phyloP scores from a whole-genome alignment of 2,113 vertebrate genomes.

The Pavo muticus region DNA sequence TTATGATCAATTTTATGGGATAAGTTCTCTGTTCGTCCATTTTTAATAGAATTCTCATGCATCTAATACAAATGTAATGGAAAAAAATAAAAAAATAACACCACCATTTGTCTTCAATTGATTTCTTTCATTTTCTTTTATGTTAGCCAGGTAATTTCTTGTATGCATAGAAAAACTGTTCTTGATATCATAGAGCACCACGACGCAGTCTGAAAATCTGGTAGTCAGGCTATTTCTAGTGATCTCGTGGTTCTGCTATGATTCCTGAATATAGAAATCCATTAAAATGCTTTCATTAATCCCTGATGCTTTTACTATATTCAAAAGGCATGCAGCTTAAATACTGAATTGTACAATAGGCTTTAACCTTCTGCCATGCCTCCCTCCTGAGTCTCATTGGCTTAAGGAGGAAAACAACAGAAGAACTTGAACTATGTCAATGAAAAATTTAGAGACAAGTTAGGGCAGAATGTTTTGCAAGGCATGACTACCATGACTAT shows the following conservation, averaged over 20 bases:
- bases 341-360: background rate
- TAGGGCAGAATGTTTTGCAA: slow-evolving; percentile 33
- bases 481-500: background rate
- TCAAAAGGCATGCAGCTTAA: slow-evolving; percentile 45
- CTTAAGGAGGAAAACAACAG: background rate
- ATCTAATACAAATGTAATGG: background rate
- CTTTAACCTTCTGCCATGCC: slow-evolving; percentile 31
- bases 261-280: slow-evolving; percentile 12
- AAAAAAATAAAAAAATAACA: background rate
- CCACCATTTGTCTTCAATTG: background rate
- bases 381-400: slow-evolving; percentile 48
- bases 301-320: slow-evolving; percentile 44
- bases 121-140: background rate
- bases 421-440: background rate
- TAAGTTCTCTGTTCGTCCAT: background rate
- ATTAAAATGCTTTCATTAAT: slow-evolving; percentile 46
- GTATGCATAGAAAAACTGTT: background rate
- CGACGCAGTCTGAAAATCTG: background rate
- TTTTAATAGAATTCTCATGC: background rate
- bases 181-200: background rate
- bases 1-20: background rate
- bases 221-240: background rate
- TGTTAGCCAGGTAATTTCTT: background rate
- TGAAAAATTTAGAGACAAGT: slow-evolving; percentile 34
- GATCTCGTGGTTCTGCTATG: slow-evolving; percentile 27